Base-by-base conservation (phyloP, 2,797 vertebrate species). In the Champsocephalus gunnari region DNA sequence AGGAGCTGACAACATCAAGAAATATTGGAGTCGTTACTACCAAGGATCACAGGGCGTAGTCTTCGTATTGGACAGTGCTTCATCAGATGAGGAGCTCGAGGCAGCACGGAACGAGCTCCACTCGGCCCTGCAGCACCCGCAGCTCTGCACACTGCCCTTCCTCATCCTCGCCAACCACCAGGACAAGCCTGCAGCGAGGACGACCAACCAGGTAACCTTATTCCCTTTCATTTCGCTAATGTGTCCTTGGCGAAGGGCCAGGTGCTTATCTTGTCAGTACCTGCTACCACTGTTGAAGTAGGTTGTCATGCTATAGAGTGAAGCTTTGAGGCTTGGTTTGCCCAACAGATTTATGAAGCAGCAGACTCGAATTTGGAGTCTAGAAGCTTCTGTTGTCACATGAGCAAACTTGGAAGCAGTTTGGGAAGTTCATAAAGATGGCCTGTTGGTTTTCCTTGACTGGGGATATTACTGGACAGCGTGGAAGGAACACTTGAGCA, bases 11-110 rank as follows among this genome's bases (percentile, higher is more conserved):
- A 97, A 95, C 90, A 99, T 99, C 93, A 97, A 98, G 92, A 99
- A 99, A 87, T 99, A 99, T 77, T 99, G 98, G 98, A 98, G 98
- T 88, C 97, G 98, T 84, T 99, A 99, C 94, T 99, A 99, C 94
- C 98, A 99, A 93, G 98, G 98, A 78, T 99, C 98, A 60, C 98
- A 99, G 94, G 98, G 98, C 28, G 98, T 99, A 77, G 94, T 99
- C 91, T 99, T 99, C 75, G 95, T 99, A 64, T 94, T 99, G 92
- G 97, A 99, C 94, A 99, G 98, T 71, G 97, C 97, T 45, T 97
- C 97, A 44, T 98, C 97, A 9, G 97, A 99, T 84, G 97, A 98
- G 71, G 97, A 99, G 82, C 94, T 99, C 77, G 97, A 99, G 92
- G 95, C 95, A 59, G 97, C 98, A 77, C 96, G 98, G 61, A 97